Evolutionary conservation across 2,888 invertebrate genomes (phyloP), one percentile per base, ranked within the genome.

Genomic region (Thera obeliscata): DNA sequence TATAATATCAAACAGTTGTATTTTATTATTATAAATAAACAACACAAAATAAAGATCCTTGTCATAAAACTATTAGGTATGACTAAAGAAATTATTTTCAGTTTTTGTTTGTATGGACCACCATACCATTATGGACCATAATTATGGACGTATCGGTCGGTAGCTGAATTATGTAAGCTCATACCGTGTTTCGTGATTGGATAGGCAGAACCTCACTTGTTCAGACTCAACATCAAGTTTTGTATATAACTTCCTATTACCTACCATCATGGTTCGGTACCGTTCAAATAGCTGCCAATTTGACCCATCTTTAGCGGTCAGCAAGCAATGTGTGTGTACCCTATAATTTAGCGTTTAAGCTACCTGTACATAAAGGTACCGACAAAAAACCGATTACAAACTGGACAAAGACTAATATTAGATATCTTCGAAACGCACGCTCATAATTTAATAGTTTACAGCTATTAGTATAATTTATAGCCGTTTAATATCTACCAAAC

Each of bases 391-490:
- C 62, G 64, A 66, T 69, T 63, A 69, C 64, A 52, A 67, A 74
- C 73, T 75, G 68, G 74, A 73, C 74, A 74, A 75, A 68, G 68
- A 67, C 72, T 72, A 67, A 67, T 71, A 74, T 71, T 72, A 74
- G 65, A 67, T 69, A 72, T 71, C 70, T 62, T 65, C 64, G 62
- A 61, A 61, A 79, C 81, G 80, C 81, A 81, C 81, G 77, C 82
- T 81, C 78, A 79, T 77, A 76, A 82, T 78, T 84, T 85, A 84
- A 87, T 89, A 86, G 87, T 89, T 89, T 84, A 84, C 81, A 86
- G 86, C 85, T 89, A 93, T 93, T 93, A 92, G 83, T 85, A 89
- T 93, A 93, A 93, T 92, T 92, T 93, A 93, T 92, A 91, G 91
- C 87, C 86, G 85, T 90, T 92, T 92, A 91, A 92, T 93, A 89